Conservation (phyloP, 2,113 vertebrate species). For the Lepisosteus osseus region DNA sequence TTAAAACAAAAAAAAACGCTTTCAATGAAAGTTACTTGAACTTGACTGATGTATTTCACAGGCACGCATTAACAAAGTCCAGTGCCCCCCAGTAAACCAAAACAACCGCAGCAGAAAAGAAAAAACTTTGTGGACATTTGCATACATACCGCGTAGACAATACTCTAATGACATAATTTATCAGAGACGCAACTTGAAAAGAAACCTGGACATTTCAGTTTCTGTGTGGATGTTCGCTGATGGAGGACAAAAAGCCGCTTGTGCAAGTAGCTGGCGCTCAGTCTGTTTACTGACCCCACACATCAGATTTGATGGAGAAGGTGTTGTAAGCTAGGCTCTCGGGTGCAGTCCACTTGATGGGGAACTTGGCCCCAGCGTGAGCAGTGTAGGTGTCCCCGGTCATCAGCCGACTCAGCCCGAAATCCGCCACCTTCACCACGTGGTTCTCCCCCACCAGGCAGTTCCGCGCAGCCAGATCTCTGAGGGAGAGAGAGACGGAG, state of each 20-base stretch:
- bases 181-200: too few species aligned
- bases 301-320: conserved; percentile 98
- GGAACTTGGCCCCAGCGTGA: conserved; percentile 97
- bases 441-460: conserved; percentile 97
- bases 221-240: too few species aligned
- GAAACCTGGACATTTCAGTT: too few species aligned
- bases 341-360: conserved; percentile 97
- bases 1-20: too few species aligned
- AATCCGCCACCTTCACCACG: conserved; percentile 96
- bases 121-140: background rate
- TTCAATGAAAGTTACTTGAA: too few species aligned
- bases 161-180: background rate
- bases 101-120: background rate
- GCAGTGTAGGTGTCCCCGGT: conserved; percentile 98
- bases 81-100: too few species aligned
- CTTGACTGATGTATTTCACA: too few species aligned
- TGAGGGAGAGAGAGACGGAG: conserved; percentile 37
- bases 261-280: background rate
- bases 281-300: conserved; percentile 83
- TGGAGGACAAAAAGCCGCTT: too few species aligned
- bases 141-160: background rate
- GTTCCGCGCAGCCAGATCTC: conserved; percentile 94
- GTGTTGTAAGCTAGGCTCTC: conserved; percentile 98
- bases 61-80: too few species aligned
- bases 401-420: conserved; percentile 93